These are phyloP conservation scores for Castor canadensis DNA, from an alignment of 2,113 vertebrate genomes.

Conservation along the genomic window DNA sequence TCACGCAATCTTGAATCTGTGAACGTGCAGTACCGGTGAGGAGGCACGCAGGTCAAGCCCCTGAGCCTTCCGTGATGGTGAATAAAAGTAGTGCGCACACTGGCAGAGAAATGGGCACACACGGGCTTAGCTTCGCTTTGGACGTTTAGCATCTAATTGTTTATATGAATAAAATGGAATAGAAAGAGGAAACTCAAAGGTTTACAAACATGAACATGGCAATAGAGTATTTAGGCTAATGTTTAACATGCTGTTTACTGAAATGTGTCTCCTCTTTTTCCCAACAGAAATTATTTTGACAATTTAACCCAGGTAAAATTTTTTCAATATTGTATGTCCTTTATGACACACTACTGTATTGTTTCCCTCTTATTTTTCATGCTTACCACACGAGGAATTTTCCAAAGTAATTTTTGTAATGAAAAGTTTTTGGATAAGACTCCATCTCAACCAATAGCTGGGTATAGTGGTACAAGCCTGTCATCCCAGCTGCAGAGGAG, in stretches of 20 bases:
- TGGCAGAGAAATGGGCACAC: neutral
- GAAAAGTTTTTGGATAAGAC: too few species aligned
- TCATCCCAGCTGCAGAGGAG: too few species aligned
- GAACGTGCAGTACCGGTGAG: neutral
- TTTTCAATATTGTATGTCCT: neutral
- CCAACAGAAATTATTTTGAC: neutral
- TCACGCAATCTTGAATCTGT: neutral
- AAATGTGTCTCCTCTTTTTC: slow-evolving; percentile 53
- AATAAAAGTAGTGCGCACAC: neutral
- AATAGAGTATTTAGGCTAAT: slow-evolving; percentile 1
- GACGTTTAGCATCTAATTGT: neutral
- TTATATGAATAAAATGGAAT: neutral
- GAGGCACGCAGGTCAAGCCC: neutral
- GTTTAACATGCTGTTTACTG: slow-evolving; percentile 25
- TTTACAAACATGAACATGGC: neutral
- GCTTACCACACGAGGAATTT: neutral
- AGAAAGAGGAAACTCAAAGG: slow-evolving; percentile 8
- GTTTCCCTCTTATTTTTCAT: neutral
- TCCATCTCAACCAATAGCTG: too few species aligned
- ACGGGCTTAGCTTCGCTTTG: neutral
- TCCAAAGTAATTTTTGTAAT: neutral
- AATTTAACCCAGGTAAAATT: slow-evolving; percentile 66
- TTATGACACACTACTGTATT: neutral
- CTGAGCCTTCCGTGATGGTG: neutral
- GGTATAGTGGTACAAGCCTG: too few species aligned